These are phyloP conservation scores for Saimiri boliviensis DNA, from an alignment of 2,113 vertebrate species.

Conservation along the genomic window DNA sequence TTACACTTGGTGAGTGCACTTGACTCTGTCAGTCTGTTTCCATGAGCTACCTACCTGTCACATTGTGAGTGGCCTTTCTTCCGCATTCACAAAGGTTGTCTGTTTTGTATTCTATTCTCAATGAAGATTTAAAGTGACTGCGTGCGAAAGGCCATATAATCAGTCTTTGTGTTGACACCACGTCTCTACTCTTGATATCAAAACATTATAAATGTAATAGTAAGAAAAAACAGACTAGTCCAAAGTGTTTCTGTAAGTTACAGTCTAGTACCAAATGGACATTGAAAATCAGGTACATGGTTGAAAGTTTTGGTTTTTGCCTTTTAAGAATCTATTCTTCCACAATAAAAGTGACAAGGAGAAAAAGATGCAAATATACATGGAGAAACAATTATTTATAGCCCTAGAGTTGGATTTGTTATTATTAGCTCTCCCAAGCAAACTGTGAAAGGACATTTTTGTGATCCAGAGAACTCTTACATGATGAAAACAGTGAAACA, in stretches of 20 bases:
- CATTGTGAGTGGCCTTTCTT: neutral
- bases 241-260: neutral
- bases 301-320: neutral
- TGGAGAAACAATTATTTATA: neutral
- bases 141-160: neutral
- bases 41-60: slow-evolving; percentile 13
- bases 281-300: neutral
- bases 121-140: slow-evolving; percentile 34
- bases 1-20: slow-evolving; percentile 32
- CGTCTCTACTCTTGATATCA: neutral
- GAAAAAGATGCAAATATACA: neutral
- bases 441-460: neutral
- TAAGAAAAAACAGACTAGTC: neutral
- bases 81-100: neutral
- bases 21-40: slow-evolving; percentile 40
- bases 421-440: neutral
- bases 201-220: neutral
- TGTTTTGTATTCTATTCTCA: slow-evolving; percentile 22
- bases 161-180: neutral
- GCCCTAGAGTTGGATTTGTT: neutral
- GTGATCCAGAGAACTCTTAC: neutral
- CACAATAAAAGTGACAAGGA: neutral
- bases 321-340: neutral
- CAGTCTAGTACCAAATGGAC: neutral
- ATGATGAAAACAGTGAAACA: neutral